phyloP scores from a whole-genome alignment of 2,113 vertebrate genomes.

The Corynorhinus townsendii region DNA sequence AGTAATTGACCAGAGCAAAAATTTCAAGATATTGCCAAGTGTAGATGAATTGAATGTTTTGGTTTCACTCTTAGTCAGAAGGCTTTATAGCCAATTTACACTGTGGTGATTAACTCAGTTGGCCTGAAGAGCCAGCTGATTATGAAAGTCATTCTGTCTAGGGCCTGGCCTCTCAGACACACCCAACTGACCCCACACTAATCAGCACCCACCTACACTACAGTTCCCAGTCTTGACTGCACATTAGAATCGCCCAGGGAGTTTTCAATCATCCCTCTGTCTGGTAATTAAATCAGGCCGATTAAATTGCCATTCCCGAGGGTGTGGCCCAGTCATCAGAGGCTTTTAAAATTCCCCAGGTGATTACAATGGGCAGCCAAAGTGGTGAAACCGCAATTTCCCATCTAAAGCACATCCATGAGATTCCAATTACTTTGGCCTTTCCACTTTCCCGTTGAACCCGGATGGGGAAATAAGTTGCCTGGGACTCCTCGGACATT shows the following conservation, averaged over 20 bases:
- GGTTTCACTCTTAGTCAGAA: background rate
- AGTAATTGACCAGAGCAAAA: background rate
- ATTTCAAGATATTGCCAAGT: background rate
- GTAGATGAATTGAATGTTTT: background rate
- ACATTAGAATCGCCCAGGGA: slow-evolving; percentile 41
- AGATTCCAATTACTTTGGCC: background rate
- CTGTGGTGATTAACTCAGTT: background rate
- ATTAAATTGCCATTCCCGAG: slow-evolving; percentile 47
- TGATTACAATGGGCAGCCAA: background rate
- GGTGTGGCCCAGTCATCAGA: background rate
- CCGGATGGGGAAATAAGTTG: background rate
- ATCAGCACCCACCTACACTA: slow-evolving; percentile 27
- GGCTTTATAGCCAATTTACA: background rate
- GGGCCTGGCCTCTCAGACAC: background rate
- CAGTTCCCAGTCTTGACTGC: background rate
- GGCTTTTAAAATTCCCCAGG: slow-evolving; percentile 43
- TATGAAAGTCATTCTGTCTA: background rate
- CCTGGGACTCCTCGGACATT: background rate
- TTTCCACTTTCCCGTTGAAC: slow-evolving; percentile 9
- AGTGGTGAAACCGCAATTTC: slow-evolving; percentile 14
- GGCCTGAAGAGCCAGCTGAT: background rate
- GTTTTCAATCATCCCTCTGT: background rate
- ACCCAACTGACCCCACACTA: slow-evolving; percentile 15
- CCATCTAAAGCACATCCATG: background rate
- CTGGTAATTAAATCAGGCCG: slow-evolving; percentile 56